A percentile compares a stretch with the other conserved stretches of the same genome.
phyloP scores from a whole-genome alignment of 2,888 invertebrate genomes.

The Agrochola macilenta region DNA sequence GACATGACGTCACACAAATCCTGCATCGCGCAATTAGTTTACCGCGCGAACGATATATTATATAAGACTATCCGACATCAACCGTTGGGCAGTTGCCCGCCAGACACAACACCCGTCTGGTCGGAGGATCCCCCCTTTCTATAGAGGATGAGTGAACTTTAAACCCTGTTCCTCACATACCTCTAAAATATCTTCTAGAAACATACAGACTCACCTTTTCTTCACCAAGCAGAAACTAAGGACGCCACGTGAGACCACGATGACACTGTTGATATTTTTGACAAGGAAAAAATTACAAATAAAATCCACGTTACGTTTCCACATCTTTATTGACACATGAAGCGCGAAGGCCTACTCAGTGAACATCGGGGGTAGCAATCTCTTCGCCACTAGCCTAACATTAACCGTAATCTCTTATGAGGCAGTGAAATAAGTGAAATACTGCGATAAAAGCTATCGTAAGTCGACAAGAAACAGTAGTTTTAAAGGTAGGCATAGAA shows the following conservation, averaged over 20 bases:
- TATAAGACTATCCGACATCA: too few species aligned
- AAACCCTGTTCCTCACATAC: too few species aligned
- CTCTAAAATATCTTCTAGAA: neutral
- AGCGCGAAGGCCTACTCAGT: constrained; percentile 84
- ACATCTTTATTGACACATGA: constrained; percentile 89
- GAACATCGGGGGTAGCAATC: constrained; percentile 74
- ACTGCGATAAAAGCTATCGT: constrained; percentile 45
- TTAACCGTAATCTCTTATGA: constrained; percentile 79
- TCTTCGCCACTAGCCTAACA: constrained; percentile 78
- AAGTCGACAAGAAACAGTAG: constrained; percentile 30
- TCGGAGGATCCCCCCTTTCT: too few species aligned
- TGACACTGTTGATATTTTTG: neutral
- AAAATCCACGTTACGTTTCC: constrained; percentile 73
- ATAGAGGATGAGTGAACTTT: too few species aligned
- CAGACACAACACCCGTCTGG: too few species aligned
- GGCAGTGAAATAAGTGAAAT: constrained; percentile 81
- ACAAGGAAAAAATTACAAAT: constrained; percentile 35
- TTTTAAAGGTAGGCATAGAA: neutral
- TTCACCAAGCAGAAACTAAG: neutral
- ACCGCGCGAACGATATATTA: too few species aligned
- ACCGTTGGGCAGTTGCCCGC: too few species aligned
- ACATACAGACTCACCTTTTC: neutral
- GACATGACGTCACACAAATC: too few species aligned
- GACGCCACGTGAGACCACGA: neutral
- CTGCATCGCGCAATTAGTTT: too few species aligned